Evolutionary conservation across 2,113 vertebrate species (phyloP).

Genomic region (Callorhinus ursinus): DNA sequence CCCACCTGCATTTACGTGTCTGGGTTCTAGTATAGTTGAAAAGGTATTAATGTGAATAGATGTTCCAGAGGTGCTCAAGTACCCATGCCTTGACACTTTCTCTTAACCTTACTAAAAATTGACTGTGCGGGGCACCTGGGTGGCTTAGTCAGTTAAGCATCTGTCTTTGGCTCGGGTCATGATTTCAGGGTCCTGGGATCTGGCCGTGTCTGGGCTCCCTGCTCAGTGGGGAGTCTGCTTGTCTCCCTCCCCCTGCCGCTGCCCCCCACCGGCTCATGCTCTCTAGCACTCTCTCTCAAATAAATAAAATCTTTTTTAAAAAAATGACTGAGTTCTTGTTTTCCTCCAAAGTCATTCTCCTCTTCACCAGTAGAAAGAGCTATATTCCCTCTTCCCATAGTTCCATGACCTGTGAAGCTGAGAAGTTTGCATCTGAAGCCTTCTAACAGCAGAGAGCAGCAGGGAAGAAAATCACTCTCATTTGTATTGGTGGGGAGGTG

Average conservation of each 20-base stretch:
- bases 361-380: constrained; percentile 31
- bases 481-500: background rate
- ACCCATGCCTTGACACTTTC: background rate
- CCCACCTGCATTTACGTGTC: background rate
- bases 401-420: background rate
- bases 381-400: background rate
- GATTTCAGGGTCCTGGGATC: background rate
- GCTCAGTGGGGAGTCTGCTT: background rate
- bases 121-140: background rate
- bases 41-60: background rate
- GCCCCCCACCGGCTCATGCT: background rate
- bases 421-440: background rate
- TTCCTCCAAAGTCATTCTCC: background rate
- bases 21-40: background rate
- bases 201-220: background rate
- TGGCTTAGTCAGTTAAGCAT: background rate
- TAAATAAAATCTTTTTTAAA: background rate
- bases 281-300: background rate
- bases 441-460: background rate
- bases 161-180: background rate
- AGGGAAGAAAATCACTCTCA: background rate
- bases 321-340: background rate
- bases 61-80: background rate
- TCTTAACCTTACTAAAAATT: background rate
- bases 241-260: background rate